phyloP scores from a whole-genome alignment of 2,113 vertebrate genomes.

The Daubentonia madagascariensis region DNA sequence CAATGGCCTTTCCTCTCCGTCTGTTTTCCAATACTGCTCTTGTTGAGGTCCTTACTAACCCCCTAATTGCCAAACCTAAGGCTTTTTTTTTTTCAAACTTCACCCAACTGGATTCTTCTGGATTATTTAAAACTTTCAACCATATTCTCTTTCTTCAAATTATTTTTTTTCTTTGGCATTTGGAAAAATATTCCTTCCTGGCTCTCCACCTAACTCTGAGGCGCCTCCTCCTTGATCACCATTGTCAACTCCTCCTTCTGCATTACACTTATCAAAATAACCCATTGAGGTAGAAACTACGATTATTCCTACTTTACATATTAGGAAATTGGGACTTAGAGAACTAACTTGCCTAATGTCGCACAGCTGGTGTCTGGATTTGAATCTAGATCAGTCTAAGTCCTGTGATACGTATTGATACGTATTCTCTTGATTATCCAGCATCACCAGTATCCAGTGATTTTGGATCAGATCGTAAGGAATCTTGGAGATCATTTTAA shows the following conservation, averaged over 20 bases:
- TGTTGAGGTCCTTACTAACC: not conserved
- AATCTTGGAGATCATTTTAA: not conserved
- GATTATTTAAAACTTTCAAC: not conserved
- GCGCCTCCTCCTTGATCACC: not conserved
- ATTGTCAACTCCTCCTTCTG: not conserved
- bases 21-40: not conserved
- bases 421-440: not conserved
- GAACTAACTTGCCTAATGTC: not conserved
- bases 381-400: not conserved
- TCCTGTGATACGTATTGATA: not conserved
- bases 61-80: not conserved
- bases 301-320: not conserved
- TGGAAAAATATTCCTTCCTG: not conserved
- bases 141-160: not conserved
- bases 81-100: not conserved
- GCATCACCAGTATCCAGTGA: no score
- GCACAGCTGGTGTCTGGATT: not conserved
- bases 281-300: not conserved
- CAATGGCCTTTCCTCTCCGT: not conserved
- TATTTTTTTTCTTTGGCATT: not conserved
- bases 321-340: not conserved
- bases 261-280: not conserved
- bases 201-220: not conserved
- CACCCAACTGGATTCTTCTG: not conserved
- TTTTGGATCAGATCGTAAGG: not conserved